Evolutionary conservation across 2,113 vertebrate species (phyloP).

Genomic region (Lepidothrix coronata): DNA sequence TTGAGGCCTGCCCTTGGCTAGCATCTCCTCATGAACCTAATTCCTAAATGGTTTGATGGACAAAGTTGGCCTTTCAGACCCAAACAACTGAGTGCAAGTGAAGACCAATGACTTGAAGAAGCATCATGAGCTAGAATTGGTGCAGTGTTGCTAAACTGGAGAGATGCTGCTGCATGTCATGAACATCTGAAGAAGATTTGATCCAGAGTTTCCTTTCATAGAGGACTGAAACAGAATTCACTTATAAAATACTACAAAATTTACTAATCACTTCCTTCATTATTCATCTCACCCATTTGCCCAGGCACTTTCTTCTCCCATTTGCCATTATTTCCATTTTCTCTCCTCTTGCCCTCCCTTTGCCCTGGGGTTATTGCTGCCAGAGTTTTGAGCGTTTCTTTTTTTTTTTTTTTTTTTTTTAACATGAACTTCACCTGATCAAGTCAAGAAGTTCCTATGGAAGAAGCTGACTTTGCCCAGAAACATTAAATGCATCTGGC

Average conservation of each 20-base stretch:
- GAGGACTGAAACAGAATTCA: neutral
- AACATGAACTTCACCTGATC: neutral
- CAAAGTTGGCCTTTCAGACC: neutral
- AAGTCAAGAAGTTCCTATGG: neutral
- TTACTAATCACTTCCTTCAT: neutral
- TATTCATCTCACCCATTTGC: neutral
- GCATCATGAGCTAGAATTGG: fast-evolving
- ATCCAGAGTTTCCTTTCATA: neutral
- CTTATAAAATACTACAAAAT: neutral
- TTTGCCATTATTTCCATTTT: neutral
- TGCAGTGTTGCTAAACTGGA: neutral
- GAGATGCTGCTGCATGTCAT: neutral
- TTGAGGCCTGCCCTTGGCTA: neutral
- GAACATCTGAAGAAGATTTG: neutral
- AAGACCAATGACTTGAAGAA: neutral
- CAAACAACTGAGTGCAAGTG: neutral
- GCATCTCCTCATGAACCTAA: neutral
- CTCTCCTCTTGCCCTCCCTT: neutral
- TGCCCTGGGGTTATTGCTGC: neutral
- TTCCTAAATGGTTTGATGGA: neutral
- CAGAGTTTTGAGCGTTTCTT: neutral
- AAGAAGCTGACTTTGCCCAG: neutral
- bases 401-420: neutral
- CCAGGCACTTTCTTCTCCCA: neutral
- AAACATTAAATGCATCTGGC: neutral